Base-by-base conservation (phyloP, 2,888 invertebrate species). In the Melinaea marsaeus region DNA sequence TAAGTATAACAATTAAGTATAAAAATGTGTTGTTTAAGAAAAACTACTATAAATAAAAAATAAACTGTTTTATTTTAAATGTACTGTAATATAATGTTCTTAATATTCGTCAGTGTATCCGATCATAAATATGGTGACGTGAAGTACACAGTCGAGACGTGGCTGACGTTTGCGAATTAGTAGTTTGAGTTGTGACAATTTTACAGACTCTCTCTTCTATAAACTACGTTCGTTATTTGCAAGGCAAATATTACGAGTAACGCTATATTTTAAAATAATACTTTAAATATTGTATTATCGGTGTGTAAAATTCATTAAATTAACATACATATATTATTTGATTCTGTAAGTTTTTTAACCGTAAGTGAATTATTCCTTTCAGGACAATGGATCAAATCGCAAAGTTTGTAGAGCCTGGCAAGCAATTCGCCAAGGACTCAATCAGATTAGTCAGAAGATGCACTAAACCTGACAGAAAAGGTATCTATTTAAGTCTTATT, bases 381-480 rank as follows among this genome's bases (percentile, higher is more conserved):
- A 83, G 88, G 88, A 85, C 86, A 86, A 99, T 99, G 99, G 99
- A 99, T 93, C 99, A 99, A 93, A 95, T 99, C 79, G 94, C 95
- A 73, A 96, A 96, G 88, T 95, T 98, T 79, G 93, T 98, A 67
- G 98, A 99, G 87, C 99, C 99, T 78, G 97, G 96, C 72, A 96
- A 96, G 83, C 96, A 97, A 84, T 99, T 99, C 87, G 94, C 98
- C 79, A 99, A 99, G 92, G 99, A 99, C 88, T 99, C 99, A 42
- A 94, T 99, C 79, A 94, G 99, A 90, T 93, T 99, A 80, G 98
- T 99, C 51, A 99, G 99, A 89, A 96, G 99, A 85, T 99, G 99
- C 90, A 99, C 99, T 63, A 99, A 99, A 90, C 99, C 99, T 61
- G 99, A 99, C 85, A 95, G 99, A 81, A 98, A 98, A 95, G 98